These are phyloP conservation scores for Acropternis orthonyx DNA, from an alignment of 2,797 vertebrate genomes.

Conservation along the genomic window DNA sequence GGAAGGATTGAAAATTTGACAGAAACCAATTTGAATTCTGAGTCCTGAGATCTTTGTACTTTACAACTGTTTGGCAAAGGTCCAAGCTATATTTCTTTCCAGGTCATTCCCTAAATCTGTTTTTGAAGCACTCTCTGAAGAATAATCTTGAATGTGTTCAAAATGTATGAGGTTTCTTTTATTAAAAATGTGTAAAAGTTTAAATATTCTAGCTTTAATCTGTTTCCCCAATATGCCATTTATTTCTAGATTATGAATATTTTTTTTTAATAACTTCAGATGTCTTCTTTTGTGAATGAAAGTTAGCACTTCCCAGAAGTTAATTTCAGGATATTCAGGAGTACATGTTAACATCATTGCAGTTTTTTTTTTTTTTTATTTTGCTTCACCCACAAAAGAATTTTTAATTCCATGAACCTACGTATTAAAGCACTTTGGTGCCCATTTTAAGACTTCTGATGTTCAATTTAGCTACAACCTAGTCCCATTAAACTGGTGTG, in stretches of 20 bases:
- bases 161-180: conserved; percentile 5
- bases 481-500: not conserved
- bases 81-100: not conserved
- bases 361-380: not conserved
- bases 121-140: not conserved
- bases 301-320: not conserved
- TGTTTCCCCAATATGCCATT: not conserved
- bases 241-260: not conserved
- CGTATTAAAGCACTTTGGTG: rapidly evolving
- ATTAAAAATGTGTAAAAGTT: not conserved
- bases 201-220: not conserved
- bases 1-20: not conserved
- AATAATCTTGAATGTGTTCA: not conserved
- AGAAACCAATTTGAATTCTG: not conserved
- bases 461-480: not conserved
- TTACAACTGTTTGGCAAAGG: not conserved
- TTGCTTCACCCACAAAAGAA: not conserved
- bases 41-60: not conserved
- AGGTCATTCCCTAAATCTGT: not conserved
- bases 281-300: not conserved
- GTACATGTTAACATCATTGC: not conserved
- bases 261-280: not conserved
- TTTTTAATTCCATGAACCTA: not conserved
- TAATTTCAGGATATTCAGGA: not conserved
- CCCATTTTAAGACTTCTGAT: not conserved